Evolutionary conservation across 2,888 invertebrate species (phyloP).

Genomic region (Cerceris rybyensis): DNA sequence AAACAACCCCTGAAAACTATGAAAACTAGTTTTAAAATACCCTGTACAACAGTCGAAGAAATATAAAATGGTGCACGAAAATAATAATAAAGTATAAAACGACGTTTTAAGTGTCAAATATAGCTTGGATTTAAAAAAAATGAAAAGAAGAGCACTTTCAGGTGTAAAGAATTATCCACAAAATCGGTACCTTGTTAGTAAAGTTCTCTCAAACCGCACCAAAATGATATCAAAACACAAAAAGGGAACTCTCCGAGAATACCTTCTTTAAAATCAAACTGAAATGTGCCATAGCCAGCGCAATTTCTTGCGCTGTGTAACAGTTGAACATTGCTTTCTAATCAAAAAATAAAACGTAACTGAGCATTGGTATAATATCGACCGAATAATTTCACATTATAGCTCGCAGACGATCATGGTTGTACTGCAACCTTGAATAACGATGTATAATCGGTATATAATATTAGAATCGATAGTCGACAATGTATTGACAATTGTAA

Average conservation of each 20-base stretch:
- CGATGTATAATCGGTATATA: conserved; percentile 35
- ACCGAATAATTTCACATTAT: conserved; percentile 16
- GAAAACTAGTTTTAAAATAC: too few relatives aligned
- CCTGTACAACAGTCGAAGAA: too few relatives aligned
- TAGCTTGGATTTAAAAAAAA: too few relatives aligned
- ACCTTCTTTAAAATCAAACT: background rate
- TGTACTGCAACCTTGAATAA: conserved; percentile 23
- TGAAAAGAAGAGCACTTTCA: too few relatives aligned
- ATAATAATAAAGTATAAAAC: too few relatives aligned
- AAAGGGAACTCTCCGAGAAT: background rate
- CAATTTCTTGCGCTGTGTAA: conserved; percentile 16
- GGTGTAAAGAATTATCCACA: too few relatives aligned
- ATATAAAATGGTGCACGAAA: too few relatives aligned
- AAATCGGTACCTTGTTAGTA: too few relatives aligned
- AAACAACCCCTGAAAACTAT: too few relatives aligned
- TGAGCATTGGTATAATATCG: background rate
- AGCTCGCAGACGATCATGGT: conserved; percentile 23
- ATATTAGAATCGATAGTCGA: conserved; percentile 47
- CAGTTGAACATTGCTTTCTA: conserved; percentile 9
- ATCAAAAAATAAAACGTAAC: background rate
- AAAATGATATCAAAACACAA: background rate
- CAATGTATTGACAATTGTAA: conserved; percentile 55
- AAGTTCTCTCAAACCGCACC: too few relatives aligned
- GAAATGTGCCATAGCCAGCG: conserved; percentile 25
- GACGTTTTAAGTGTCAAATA: too few relatives aligned